Base-by-base conservation (phyloP, 1,140 invertebrate genomes). In the Chlorops oryzae region DNA sequence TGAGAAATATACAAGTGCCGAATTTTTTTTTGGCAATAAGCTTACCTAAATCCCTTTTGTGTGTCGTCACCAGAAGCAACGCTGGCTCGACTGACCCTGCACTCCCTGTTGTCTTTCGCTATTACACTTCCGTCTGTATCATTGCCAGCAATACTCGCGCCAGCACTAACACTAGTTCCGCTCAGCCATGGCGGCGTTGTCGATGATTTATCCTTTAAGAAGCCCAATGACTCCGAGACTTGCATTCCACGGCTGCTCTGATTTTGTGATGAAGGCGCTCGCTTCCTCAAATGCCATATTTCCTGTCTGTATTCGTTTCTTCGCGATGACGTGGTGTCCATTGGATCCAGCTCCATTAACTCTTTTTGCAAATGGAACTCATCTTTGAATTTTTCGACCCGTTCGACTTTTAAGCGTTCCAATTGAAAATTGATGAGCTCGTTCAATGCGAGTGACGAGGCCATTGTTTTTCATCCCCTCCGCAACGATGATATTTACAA, bases 391-490 rank as follows among this genome's bases (percentile, higher is more conserved):
- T 40, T 48, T 2, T 56, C 34, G 35, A 58, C 50, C 20, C 55
- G 56, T 12, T 56, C 56, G 4, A 52, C 45, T 43, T 61, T 63
- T 13, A 61, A 38, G 15, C 57, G 53, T 35, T 61, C 56, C 35
- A 63, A 35, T 46, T 63, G 61, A 38, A 58, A 54, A 28, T 51
- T 49, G 51, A 63, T 58, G 47, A 63, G 55, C 22, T 63, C 61
- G 45, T 54, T 50, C 7, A 63, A 52, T 24, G 55, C 46, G 45
- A 52, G 27, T 17, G 50, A 52, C 41, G 50, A 47, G 45, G 50
- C 50, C 50, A 52, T 52, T 35, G 23, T 46, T 47, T n/a, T n/a
- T n/a, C n/a, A n/a, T n/a, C n/a, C n/a, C n/a, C n/a, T n/a, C n/a
- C n/a, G n/a, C n/a, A n/a, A n/a, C n/a, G n/a, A n/a, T n/a, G n/a